Conservation (phyloP, 2,888 invertebrate species). For the Allophyes oxyacanthae region DNA sequence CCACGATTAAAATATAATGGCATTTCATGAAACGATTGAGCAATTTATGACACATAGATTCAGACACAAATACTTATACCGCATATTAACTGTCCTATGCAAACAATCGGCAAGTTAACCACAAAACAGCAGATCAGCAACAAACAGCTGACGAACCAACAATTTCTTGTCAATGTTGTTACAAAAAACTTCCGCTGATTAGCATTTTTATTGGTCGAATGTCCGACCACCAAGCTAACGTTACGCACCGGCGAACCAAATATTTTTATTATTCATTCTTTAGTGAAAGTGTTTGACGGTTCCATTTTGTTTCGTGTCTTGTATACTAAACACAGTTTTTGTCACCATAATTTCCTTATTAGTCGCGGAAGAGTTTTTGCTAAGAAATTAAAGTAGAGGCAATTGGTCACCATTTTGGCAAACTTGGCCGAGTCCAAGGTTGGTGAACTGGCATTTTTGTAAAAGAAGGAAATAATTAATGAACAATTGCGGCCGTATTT, state of each 20-base stretch:
- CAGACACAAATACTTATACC: not conserved
- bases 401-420: conserved; percentile 26
- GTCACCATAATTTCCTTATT: conserved; percentile 66
- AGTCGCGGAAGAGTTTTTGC: conserved; percentile 48
- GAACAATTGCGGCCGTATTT: conserved; percentile 23
- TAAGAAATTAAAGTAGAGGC: conserved; percentile 9
- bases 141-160: conserved; percentile 32
- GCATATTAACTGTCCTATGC: not conserved
- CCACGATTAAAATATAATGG: too few relatives aligned
- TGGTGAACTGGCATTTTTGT: conserved; percentile 32
- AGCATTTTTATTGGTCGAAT: conserved; percentile 62
- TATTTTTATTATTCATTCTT: conserved; percentile 77
- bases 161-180: conserved; percentile 39
- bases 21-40: not conserved
- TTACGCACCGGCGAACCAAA: conserved; percentile 67
- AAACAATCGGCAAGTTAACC: not conserved
- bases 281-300: conserved; percentile 85
- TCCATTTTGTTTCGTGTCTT: conserved; percentile 76
- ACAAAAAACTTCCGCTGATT: conserved; percentile 59
- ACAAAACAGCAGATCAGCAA: conserved; percentile 9
- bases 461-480: conserved; percentile 46
- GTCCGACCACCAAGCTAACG: conserved; percentile 50
- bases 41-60: not conserved
- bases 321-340: conserved; percentile 68
- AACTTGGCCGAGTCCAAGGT: conserved; percentile 27